phyloP scores from a whole-genome alignment of 2,888 invertebrate species.

The Taphrorychus bicolor region DNA sequence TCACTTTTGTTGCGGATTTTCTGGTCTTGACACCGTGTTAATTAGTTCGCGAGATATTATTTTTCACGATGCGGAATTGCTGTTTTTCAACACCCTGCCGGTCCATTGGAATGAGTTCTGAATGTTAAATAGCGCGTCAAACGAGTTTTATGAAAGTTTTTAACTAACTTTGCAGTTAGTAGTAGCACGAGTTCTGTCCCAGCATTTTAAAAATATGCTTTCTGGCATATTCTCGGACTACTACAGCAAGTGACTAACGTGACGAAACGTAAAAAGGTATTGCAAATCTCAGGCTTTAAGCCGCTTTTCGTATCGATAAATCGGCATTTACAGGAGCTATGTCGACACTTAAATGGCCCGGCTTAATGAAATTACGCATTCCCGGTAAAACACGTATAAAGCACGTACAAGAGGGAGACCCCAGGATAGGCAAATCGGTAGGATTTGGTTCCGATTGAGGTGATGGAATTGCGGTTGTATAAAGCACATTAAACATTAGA shows the following conservation, averaged over 20 bases:
- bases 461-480: too few species aligned
- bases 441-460: neutral
- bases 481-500: too few species aligned
- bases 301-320: constrained; percentile 36
- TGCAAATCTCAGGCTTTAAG: constrained; percentile 35
- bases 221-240: too few species aligned
- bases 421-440: neutral
- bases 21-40: constrained; percentile 36
- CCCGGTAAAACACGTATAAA: constrained; percentile 27
- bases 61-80: constrained; percentile 30
- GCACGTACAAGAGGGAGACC: constrained; percentile 25
- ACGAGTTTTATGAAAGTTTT: constrained; percentile 32
- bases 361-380: constrained; percentile 39
- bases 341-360: constrained; percentile 36
- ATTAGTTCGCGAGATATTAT: constrained; percentile 32
- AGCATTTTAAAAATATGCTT: too few species aligned
- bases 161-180: constrained; percentile 18
- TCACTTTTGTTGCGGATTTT: constrained; percentile 33
- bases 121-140: constrained; percentile 30
- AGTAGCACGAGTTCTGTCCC: too few species aligned
- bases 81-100: constrained; percentile 15
- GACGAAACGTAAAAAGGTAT: too few species aligned
- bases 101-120: constrained; percentile 30
- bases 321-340: constrained; percentile 33
- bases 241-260: too few species aligned